A percentile compares a stretch with the other conserved stretches of the same genome.
phyloP scores from a whole-genome alignment of 2,797 vertebrate species.

The Rousettus madagascariensis region DNA sequence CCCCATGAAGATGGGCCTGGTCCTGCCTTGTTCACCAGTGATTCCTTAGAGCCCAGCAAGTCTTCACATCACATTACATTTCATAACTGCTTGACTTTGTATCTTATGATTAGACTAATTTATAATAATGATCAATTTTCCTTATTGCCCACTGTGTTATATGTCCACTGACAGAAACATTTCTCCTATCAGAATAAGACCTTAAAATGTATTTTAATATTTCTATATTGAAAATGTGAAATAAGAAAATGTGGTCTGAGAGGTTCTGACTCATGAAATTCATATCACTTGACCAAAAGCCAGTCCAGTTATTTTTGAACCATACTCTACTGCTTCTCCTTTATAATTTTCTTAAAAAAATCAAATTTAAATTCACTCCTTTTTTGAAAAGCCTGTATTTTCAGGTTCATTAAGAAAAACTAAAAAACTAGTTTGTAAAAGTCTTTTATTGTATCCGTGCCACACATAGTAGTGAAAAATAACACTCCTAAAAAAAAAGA shows the following conservation, averaged over 20 bases:
- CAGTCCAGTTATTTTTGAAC: not conserved
- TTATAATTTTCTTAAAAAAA: slow-evolving; percentile 26
- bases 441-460: slow-evolving; percentile 99
- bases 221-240: slow-evolving; percentile 28
- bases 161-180: not conserved
- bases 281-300: not conserved
- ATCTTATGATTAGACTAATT: not conserved
- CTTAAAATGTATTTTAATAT: not conserved
- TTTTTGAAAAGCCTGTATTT: slow-evolving; percentile 7
- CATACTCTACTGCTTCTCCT: not conserved
- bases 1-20: not conserved
- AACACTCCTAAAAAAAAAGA: slow-evolving; percentile 99
- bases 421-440: slow-evolving; percentile 92
- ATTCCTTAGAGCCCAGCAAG: not conserved
- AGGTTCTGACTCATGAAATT: not conserved
- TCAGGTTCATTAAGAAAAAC: slow-evolving; percentile 75
- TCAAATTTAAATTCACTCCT: not conserved
- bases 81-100: not conserved
- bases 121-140: not conserved
- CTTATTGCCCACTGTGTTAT: not conserved
- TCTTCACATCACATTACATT: not conserved
- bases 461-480: slow-evolving; percentile 99
- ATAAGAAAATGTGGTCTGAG: not conserved
- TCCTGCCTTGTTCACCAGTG: not conserved
- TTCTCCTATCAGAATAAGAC: slow-evolving; percentile 1